phyloP scores from a whole-genome alignment of 2,113 vertebrate species.

The Trochalopteron elliotii region DNA sequence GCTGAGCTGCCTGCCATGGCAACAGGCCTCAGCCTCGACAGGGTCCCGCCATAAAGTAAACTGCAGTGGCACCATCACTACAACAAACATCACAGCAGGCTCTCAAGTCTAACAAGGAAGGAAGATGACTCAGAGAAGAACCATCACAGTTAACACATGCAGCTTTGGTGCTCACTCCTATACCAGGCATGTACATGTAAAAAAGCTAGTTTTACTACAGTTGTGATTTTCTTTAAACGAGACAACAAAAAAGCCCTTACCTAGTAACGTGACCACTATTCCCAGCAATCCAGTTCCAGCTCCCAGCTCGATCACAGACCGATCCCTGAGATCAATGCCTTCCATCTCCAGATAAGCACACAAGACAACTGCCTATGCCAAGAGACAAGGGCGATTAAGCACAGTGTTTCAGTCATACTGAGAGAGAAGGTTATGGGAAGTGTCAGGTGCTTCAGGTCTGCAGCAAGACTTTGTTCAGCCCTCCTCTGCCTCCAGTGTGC shows the following conservation, averaged over 20 bases:
- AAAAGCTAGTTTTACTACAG: not conserved
- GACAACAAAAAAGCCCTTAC: slow-evolving; percentile 69
- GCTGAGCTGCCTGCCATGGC: not conserved
- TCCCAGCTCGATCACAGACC: slow-evolving; percentile 86
- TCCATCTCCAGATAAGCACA: slow-evolving; percentile 89
- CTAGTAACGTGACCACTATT: slow-evolving; percentile 89
- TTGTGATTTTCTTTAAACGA: not conserved
- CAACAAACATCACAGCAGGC: not conserved
- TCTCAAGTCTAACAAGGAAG: not conserved
- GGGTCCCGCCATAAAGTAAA: not conserved
- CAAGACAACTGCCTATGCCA: slow-evolving; percentile 86
- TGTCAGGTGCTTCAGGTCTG: not conserved
- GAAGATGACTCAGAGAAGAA: not conserved
- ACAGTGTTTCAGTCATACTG: not conserved
- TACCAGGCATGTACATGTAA: not conserved
- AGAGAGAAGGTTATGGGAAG: not conserved
- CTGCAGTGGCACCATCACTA: not conserved
- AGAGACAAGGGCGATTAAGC: not conserved
- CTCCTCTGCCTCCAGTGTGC: not conserved
- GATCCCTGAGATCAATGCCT: slow-evolving; percentile 77
- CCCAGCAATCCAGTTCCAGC: slow-evolving; percentile 94
- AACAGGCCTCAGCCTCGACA: not conserved
- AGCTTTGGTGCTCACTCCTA: not conserved
- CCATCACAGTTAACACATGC: not conserved
- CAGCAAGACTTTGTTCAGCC: not conserved